Evolutionary conservation across 2,797 vertebrate species (phyloP).

Genomic region (Cheirogaleus major): DNA sequence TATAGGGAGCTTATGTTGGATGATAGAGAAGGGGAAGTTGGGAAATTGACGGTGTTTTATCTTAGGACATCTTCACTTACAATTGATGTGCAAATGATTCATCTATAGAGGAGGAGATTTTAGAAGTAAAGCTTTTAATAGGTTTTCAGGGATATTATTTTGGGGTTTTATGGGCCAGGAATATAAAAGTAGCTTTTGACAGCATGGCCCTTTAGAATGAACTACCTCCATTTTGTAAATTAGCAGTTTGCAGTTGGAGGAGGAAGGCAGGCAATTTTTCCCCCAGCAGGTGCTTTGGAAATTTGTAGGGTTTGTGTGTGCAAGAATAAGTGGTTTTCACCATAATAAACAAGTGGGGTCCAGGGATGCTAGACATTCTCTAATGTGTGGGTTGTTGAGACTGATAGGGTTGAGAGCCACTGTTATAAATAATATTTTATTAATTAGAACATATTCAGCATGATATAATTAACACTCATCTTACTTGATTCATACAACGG

Average conservation of each 20-base stretch:
- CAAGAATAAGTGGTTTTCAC: neutral
- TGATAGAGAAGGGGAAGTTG: neutral
- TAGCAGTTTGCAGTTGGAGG: neutral
- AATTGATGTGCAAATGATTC: neutral
- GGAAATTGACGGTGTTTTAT: neutral
- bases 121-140: neutral
- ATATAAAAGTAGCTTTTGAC: neutral
- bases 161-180: neutral
- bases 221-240: neutral
- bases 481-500: neutral
- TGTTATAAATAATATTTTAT: neutral
- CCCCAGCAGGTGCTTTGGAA: neutral
- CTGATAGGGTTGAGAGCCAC: neutral
- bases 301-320: neutral
- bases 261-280: neutral
- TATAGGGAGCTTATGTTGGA: neutral
- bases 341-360: neutral
- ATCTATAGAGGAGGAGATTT: neutral
- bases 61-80: neutral
- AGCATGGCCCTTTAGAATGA: neutral
- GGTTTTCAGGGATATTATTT: neutral
- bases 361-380: neutral
- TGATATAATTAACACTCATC: neutral
- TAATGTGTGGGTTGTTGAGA: neutral
- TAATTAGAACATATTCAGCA: neutral